A percentile compares a stretch with the other conserved stretches of the same genome.
Evolutionary conservation across 2,888 invertebrate genomes (phyloP).

Genomic region (Hypercompe scribonia): DNA sequence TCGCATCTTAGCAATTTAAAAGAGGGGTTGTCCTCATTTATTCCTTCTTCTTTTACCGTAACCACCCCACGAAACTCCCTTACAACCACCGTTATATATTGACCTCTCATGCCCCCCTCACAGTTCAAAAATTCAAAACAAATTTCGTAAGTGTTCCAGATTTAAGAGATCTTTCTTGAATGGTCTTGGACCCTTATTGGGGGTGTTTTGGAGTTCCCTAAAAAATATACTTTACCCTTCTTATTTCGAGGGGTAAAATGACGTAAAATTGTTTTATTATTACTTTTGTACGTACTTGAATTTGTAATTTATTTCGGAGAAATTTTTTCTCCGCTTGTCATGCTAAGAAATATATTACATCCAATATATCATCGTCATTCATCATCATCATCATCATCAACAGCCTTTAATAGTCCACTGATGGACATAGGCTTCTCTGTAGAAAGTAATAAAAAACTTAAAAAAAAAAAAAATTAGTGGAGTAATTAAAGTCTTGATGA

Average conservation of each 20-base stretch:
- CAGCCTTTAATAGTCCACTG: no score
- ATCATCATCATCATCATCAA: no score
- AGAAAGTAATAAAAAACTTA: no score
- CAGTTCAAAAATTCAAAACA: conserved; percentile 18
- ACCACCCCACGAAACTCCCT: conserved; percentile 53
- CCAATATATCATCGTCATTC: no score
- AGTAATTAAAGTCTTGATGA: no score
- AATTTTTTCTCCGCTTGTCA: background rate
- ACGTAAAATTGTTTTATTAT: conserved; percentile 60
- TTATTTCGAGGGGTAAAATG: conserved; percentile 69
- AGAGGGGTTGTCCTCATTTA: conserved; percentile 74
- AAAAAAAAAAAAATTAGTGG: no score
- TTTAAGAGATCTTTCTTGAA: conserved; percentile 54
- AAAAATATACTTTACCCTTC: conserved; percentile 68
- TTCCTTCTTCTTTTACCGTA: conserved; percentile 75
- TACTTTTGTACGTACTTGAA: conserved; percentile 54
- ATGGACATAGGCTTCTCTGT: no score
- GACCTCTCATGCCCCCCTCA: conserved; percentile 47
- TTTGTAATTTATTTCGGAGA: conserved; percentile 43
- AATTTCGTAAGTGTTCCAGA: conserved; percentile 17
- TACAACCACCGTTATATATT: conserved; percentile 51
- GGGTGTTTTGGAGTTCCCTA: conserved; percentile 63
- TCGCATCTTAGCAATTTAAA: conserved; percentile 78
- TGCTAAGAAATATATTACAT: no score
- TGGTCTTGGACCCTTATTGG: conserved; percentile 55